These are phyloP conservation scores for Notarius quadriscutis DNA, from an alignment of 2,113 vertebrate species.

Conservation along the genomic window DNA sequence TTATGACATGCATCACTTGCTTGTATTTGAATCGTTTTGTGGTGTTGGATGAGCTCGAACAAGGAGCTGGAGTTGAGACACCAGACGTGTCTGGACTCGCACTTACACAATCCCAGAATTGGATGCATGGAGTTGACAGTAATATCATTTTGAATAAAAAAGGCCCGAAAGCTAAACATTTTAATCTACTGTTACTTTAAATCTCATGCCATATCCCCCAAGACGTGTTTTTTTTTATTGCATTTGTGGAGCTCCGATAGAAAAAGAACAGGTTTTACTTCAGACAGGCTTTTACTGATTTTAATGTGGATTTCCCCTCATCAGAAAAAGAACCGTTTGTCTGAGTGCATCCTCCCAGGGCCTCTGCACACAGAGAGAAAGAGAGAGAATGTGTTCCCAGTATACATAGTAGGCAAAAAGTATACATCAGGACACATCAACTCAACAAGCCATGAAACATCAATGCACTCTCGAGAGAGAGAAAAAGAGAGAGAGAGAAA, in stretches of 20 bases:
- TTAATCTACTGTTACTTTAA: background rate
- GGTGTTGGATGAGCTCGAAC: background rate
- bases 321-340: background rate
- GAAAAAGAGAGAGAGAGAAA: conserved; percentile 27
- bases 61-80: background rate
- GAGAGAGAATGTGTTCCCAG: background rate
- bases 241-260: background rate
- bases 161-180: background rate
- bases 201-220: background rate
- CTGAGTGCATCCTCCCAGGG: conserved; percentile 32
- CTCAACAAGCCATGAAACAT: conserved; percentile 47
- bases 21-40: too few species aligned
- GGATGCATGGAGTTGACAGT: background rate
- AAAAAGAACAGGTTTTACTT: background rate
- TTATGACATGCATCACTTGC: too few species aligned
- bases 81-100: background rate
- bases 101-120: background rate
- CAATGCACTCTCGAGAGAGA: conserved; percentile 41
- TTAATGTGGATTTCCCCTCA: conserved; percentile 20
- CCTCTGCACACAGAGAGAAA: background rate
- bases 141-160: background rate
- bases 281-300: conserved; percentile 21
- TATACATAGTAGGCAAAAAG: conserved; percentile 14
- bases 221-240: background rate
- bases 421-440: conserved; percentile 48